A percentile compares a stretch with the other conserved stretches of the same genome.
Conservation (phyloP, 2,888 invertebrate genomes). For the Noctua pronuba region DNA sequence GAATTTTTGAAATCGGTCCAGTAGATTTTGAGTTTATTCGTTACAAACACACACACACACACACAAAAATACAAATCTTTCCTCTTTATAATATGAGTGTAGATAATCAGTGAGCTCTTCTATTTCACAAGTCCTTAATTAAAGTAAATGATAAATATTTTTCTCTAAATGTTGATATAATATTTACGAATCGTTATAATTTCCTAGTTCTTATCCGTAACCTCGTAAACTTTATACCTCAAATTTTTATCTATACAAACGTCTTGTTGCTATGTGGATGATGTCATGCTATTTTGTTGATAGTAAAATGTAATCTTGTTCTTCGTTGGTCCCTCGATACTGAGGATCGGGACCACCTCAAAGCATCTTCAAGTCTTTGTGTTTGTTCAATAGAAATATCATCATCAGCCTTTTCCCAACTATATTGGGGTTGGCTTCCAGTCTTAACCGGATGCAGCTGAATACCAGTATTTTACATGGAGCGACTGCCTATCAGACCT, state of each 20-base stretch:
- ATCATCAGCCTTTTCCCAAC: too few species aligned
- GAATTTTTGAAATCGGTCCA: too few species aligned
- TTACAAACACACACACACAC: too few species aligned
- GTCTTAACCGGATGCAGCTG: too few species aligned
- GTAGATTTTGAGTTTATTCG: too few species aligned
- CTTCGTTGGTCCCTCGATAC: background rate
- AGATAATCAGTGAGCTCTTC: background rate
- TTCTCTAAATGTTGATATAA: background rate
- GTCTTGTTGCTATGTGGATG: constrained; percentile 33
- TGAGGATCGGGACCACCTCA: background rate
- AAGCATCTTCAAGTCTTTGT: background rate
- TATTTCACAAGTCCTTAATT: background rate
- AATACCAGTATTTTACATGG: too few species aligned
- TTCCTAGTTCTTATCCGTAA: constrained; percentile 37
- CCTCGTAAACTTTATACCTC: constrained; percentile 40
- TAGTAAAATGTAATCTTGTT: background rate
- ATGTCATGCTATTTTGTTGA: background rate
- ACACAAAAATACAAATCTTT: too few species aligned
- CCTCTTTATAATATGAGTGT: too few species aligned
- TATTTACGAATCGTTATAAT: background rate
- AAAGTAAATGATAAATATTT: background rate
- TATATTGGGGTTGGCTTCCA: too few species aligned
- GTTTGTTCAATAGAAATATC: too few species aligned
- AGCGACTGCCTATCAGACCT: too few species aligned
- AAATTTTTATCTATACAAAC: background rate